phyloP scores from a whole-genome alignment of 2,113 vertebrate species.

The Phoenicopterus ruber region DNA sequence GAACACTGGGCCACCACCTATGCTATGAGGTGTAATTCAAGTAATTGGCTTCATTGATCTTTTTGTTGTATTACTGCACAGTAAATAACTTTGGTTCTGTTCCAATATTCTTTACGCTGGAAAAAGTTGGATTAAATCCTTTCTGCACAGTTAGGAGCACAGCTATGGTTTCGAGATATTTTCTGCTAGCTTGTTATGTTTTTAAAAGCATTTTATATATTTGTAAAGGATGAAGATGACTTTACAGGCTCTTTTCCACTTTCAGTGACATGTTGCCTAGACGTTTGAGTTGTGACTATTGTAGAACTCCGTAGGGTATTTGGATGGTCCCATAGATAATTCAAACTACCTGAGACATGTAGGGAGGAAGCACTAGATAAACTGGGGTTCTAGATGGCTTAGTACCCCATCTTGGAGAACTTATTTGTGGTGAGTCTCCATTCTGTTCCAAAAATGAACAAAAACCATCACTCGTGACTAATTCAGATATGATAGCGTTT shows the following conservation, averaged over 20 bases:
- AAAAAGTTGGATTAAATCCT: not conserved
- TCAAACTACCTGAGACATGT: not conserved
- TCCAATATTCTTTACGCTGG: not conserved
- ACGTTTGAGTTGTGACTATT: not conserved
- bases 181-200: not conserved
- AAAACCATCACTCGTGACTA: rapidly evolving
- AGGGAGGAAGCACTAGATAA: not conserved
- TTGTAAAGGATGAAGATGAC: not conserved
- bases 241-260: not conserved
- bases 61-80: not conserved
- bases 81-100: not conserved
- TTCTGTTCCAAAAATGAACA: not conserved
- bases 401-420: not conserved
- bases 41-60: not conserved
- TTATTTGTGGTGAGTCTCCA: not conserved
- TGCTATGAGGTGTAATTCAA: not conserved
- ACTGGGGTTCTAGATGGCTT: not conserved
- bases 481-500: not conserved
- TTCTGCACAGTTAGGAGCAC: not conserved
- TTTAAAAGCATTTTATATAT: not conserved
- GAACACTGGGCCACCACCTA: not conserved
- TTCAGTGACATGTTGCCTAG: not conserved
- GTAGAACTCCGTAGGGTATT: not conserved
- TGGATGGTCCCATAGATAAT: not conserved
- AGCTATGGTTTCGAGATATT: not conserved